A percentile compares a stretch with the other conserved stretches of the same genome.
These are phyloP conservation scores for Micoletzkya japonica DNA, from an alignment of 2,888 invertebrate genomes.

Conservation along the genomic window DNA sequence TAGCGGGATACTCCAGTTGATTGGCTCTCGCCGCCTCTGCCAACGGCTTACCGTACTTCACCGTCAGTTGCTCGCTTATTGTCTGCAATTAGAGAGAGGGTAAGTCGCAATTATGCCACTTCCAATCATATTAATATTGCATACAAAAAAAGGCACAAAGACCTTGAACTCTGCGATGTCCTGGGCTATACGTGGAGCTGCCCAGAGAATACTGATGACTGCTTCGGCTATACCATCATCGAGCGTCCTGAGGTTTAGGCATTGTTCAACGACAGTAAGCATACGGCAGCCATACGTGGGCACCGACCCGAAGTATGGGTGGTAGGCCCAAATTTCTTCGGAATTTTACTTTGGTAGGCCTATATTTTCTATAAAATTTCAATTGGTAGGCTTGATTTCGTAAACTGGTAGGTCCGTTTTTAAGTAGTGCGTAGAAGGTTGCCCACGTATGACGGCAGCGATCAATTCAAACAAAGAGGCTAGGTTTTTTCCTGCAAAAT, in stretches of 20 bases:
- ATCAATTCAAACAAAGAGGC: background rate
- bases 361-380: too few relatives aligned
- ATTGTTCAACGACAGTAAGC: constrained; percentile 23
- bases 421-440: too few relatives aligned
- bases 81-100: constrained; percentile 71
- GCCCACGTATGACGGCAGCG: background rate
- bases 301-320: too few relatives aligned
- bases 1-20: constrained; percentile 70
- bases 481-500: constrained; percentile 2
- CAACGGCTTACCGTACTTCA: constrained; percentile 92
- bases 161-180: constrained; percentile 67
- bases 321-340: too few relatives aligned
- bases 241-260: constrained; percentile 73
- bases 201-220: constrained; percentile 94
- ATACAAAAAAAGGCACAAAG: background rate
- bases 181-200: constrained; percentile 80
- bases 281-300: too few relatives aligned
- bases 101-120: background rate
- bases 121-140: background rate
- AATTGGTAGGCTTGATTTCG: too few relatives aligned
- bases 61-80: constrained; percentile 83
- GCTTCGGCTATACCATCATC: constrained; percentile 95
- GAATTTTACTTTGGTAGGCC: too few relatives aligned
- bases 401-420: background rate
- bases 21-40: constrained; percentile 85